These are phyloP conservation scores for Loris lydekkerianus DNA, from an alignment of 2,797 vertebrate species.

Conservation along the genomic window DNA sequence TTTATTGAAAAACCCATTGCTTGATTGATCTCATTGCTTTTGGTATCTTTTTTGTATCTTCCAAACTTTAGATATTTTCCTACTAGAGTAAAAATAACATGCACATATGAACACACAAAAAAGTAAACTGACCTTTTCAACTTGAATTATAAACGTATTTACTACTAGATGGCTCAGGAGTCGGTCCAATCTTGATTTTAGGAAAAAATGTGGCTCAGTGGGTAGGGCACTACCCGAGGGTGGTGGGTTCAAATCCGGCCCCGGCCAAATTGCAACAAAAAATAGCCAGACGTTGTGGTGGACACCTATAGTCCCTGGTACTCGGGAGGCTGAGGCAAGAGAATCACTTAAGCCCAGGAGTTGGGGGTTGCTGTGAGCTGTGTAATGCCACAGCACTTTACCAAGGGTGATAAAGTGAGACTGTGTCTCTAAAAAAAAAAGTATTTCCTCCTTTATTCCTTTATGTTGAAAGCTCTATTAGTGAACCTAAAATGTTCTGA, in stretches of 20 bases:
- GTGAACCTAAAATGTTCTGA: constrained; percentile 13
- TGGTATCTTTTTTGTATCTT: constrained; percentile 10
- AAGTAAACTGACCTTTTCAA: constrained; percentile 21
- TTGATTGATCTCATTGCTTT: not conserved
- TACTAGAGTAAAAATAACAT: constrained; percentile 27
- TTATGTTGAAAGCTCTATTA: constrained; percentile 15
- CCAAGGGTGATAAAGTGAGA: too few species aligned
- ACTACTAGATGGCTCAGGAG: not conserved
- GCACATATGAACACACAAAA: constrained; percentile 1
- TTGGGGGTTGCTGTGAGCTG: too few species aligned
- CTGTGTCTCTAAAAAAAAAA: not conserved
- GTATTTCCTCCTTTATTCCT: constrained; percentile 36
- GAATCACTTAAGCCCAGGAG: too few species aligned
- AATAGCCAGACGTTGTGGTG: too few species aligned
- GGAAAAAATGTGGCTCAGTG: too few species aligned
- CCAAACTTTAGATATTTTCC: not conserved
- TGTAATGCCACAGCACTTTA: too few species aligned
- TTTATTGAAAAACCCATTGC: not conserved
- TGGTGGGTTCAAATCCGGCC: too few species aligned
- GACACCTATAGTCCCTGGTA: too few species aligned
- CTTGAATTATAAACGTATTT: constrained; percentile 47
- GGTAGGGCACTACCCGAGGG: too few species aligned
- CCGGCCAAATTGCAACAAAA: too few species aligned
- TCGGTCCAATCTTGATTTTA: too few species aligned
- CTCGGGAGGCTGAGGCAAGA: too few species aligned